Evolutionary conservation across 1,140 invertebrate species (phyloP).

Genomic region (Ectropis grisescens): DNA sequence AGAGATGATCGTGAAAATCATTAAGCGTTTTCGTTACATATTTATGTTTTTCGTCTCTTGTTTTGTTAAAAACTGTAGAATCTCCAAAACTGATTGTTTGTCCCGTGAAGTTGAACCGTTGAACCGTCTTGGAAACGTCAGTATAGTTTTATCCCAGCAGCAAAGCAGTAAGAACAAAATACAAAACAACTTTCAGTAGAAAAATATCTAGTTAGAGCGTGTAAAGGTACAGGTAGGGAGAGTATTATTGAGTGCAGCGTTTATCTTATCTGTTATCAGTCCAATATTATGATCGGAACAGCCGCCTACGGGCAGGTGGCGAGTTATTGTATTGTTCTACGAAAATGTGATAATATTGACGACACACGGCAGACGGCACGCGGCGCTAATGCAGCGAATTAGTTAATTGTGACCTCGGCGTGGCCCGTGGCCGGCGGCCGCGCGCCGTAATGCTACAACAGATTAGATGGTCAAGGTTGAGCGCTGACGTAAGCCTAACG

Average conservation of each 20-base stretch:
- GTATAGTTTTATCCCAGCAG: neutral
- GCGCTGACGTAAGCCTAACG: slow-evolving; percentile 41
- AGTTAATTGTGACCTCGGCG: slow-evolving; percentile 1
- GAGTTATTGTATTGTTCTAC: slow-evolving; percentile 17
- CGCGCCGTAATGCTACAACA: no score
- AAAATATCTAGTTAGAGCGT: no score
- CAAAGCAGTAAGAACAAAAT: neutral
- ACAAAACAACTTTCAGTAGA: neutral
- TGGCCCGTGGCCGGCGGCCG: neutral
- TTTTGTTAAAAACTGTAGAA: no score
- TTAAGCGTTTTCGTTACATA: no score
- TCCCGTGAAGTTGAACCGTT: no score
- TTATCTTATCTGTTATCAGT: slow-evolving; percentile 61
- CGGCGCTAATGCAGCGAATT: slow-evolving; percentile 8
- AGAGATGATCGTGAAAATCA: no score
- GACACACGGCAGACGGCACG: slow-evolving; percentile 1
- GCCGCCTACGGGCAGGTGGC: slow-evolving; percentile 28
- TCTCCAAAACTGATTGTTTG: no score
- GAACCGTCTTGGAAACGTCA: no score
- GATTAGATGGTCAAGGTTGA: slow-evolving; percentile 47
- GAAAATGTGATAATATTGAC: slow-evolving; percentile 6
- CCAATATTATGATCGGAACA: slow-evolving; percentile 51
- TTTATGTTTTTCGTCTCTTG: no score
- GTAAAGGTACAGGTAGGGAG: slow-evolving; percentile 1
- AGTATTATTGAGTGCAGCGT: slow-evolving; percentile 42